These are phyloP conservation scores for Mesorhabditis sp. DNA, from an alignment of 2,888 invertebrate species.

Conservation along the genomic window DNA sequence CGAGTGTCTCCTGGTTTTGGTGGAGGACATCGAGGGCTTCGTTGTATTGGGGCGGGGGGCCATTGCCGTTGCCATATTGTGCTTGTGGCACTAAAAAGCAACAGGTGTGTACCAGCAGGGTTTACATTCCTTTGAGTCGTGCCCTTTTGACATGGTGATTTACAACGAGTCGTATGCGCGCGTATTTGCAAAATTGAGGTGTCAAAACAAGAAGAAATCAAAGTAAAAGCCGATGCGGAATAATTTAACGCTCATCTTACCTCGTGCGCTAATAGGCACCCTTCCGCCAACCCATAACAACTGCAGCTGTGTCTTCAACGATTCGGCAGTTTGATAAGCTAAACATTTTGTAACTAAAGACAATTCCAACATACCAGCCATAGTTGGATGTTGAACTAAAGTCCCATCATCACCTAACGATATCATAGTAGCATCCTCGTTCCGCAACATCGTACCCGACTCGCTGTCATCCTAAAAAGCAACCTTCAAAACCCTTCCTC, in stretches of 20 bases:
- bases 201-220: too few species aligned
- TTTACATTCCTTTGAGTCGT: too few species aligned
- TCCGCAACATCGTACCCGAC: conserved; percentile 11
- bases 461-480: neutral
- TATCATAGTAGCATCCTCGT: conserved; percentile 21
- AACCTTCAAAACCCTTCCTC: neutral
- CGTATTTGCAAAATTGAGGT: too few species aligned
- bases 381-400: conserved; percentile 31
- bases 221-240: too few species aligned
- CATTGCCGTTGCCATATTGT: neutral
- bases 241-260: neutral
- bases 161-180: too few species aligned
- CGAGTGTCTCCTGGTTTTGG: neutral
- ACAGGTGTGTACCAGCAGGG: neutral
- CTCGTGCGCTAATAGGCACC: neutral
- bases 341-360: neutral
- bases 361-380: neutral
- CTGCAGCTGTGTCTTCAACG: neutral
- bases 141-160: too few species aligned
- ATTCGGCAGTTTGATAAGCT: neutral
- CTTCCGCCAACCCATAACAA: neutral
- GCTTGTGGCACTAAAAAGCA: neutral
- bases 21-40: conserved; percentile 1
- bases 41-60: neutral
- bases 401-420: conserved; percentile 35